These are phyloP conservation scores for Leptoteleia sp. DNA, from an alignment of 1,140 invertebrate species.

Conservation along the genomic window DNA sequence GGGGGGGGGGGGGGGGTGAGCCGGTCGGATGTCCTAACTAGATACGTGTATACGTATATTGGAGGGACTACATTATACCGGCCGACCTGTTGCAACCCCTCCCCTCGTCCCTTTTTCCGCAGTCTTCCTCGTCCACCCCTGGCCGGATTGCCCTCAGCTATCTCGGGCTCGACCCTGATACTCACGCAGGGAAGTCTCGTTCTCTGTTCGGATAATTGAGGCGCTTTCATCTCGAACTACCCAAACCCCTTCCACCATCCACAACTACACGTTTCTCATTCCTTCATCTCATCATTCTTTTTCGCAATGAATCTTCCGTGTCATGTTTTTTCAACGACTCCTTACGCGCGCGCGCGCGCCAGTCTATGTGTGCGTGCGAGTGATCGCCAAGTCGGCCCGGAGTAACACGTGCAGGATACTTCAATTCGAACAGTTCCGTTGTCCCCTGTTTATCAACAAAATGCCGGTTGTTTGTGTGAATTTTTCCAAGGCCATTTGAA, in stretches of 20 bases:
- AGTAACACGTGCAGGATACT: constrained; percentile 33
- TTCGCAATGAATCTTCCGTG: constrained; percentile 58
- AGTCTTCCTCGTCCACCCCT: constrained; percentile 47
- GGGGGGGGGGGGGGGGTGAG: background rate
- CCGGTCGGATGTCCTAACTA: constrained; percentile 53
- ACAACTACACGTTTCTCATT: constrained; percentile 37
- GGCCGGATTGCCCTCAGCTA: constrained; percentile 50
- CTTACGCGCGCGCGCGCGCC: constrained; percentile 17
- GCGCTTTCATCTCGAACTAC: constrained; percentile 52
- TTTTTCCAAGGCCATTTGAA: too few relatives aligned
- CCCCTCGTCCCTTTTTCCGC: constrained; percentile 52
- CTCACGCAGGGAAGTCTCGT: constrained; percentile 42
- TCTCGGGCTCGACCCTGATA: constrained; percentile 53
- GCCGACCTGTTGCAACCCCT: constrained; percentile 78
- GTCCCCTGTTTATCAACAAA: constrained; percentile 37
- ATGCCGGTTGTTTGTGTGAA: constrained; percentile 16
- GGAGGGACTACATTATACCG: constrained; percentile 73
- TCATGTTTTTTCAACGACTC: constrained; percentile 56
- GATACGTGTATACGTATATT: constrained; percentile 66
- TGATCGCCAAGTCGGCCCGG: constrained; percentile 22
- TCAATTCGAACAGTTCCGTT: constrained; percentile 23
- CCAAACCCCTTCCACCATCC: constrained; percentile 27
- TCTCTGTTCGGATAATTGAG: constrained; percentile 60
- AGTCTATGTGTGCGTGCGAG: background rate
- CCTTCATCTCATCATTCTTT: constrained; percentile 48